Evolutionary conservation across 2,888 invertebrate species (phyloP).

Genomic region (Perithous albicinctus): DNA sequence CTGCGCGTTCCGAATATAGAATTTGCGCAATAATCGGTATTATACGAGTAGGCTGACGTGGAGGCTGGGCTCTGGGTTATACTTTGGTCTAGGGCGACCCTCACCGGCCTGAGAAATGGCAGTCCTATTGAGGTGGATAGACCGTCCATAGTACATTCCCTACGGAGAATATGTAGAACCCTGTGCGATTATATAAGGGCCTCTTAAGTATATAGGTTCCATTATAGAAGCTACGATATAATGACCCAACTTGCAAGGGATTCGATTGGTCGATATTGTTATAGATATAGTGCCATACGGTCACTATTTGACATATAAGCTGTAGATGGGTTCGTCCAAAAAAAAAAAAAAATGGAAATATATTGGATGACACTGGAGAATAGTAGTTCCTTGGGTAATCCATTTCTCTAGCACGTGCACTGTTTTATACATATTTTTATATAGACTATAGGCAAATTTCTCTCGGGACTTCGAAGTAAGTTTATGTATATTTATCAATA

Average conservation of each 20-base stretch:
- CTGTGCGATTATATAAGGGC: conserved; percentile 47
- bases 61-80: conserved; percentile 38
- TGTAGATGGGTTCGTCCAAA: conserved; percentile 16
- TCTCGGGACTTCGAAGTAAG: conserved; percentile 36
- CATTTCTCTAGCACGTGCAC: conserved; percentile 41
- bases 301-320: conserved; percentile 11
- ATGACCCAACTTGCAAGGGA: conserved; percentile 51
- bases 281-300: conserved; percentile 16
- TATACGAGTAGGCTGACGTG: conserved; percentile 46
- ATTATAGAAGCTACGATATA: conserved; percentile 23
- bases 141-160: conserved; percentile 26
- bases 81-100: conserved; percentile 24
- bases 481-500: background rate
- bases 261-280: conserved; percentile 49
- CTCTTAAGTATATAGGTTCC: background rate
- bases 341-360: conserved; percentile 36
- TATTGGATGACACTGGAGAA: background rate
- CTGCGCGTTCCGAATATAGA: conserved; percentile 73
- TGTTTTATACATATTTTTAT: conserved; percentile 19
- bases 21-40: conserved; percentile 74
- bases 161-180: conserved; percentile 48
- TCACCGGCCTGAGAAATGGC: conserved; percentile 51
- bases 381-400: conserved; percentile 29
- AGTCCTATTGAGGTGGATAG: conserved; percentile 25
- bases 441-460: conserved; percentile 42